Conservation (phyloP, 2,797 vertebrate species). For the Choloepus didactylus region DNA sequence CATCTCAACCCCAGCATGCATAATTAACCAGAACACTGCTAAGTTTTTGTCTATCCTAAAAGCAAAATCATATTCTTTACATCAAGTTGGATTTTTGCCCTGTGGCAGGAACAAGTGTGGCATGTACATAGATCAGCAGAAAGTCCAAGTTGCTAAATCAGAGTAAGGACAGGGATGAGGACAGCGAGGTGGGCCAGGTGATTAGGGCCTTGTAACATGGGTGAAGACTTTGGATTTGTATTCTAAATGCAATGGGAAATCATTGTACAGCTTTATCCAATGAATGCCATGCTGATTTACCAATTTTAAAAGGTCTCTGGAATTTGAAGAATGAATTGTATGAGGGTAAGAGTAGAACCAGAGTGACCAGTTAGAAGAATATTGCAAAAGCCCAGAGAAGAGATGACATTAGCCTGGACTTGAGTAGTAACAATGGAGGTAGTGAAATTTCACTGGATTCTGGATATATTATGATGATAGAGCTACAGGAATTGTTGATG, state of each 20-base stretch:
- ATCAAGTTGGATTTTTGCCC: not conserved
- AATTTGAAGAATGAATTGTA: not conserved
- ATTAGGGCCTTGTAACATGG: not conserved
- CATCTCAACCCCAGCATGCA: not conserved
- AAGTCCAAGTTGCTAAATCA: constrained; percentile 39
- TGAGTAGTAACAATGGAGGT: not conserved
- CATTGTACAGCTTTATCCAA: not conserved
- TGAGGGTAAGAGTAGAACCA: constrained; percentile 46
- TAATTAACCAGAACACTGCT: constrained; percentile 4
- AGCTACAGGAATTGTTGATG: not conserved
- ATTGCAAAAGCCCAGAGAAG: constrained; percentile 18
- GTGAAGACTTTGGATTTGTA: constrained; percentile 24
- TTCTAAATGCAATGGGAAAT: constrained; percentile 6
- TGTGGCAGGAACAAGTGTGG: not conserved
- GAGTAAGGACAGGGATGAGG: not conserved
- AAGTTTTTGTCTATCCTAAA: constrained; percentile 34
- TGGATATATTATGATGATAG: not conserved
- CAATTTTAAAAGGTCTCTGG: constrained; percentile 17
- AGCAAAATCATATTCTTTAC: constrained; percentile 30
- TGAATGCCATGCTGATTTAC: constrained; percentile 20
- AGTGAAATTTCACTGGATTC: not conserved
- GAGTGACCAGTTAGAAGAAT: not conserved
- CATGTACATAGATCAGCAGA: not conserved
- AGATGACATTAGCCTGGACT: not conserved
- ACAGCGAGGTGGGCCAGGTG: not conserved